Evolutionary conservation across 1,140 invertebrate genomes (phyloP).

Genomic region (Trichonephila clavata): DNA sequence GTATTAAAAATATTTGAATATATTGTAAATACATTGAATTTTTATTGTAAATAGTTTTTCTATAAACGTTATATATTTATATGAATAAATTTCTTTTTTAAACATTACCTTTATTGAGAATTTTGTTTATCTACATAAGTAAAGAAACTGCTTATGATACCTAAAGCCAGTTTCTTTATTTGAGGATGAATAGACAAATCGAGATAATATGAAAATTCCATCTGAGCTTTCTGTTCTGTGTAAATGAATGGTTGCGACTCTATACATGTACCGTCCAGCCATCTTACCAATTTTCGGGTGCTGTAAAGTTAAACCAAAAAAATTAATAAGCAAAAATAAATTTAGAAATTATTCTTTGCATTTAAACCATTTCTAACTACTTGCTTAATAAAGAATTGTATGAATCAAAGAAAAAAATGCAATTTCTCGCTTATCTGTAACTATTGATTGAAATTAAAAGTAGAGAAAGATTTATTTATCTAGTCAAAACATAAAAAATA

Average conservation of each 20-base stretch:
- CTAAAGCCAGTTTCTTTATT: constrained; percentile 36
- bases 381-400: too few species aligned
- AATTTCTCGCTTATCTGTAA: too few species aligned
- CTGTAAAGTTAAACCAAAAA: neutral
- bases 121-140: constrained; percentile 32
- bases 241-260: constrained; percentile 38
- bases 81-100: neutral
- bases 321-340: too few species aligned
- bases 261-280: constrained; percentile 60
- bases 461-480: too few species aligned
- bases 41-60: neutral
- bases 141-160: constrained; percentile 28
- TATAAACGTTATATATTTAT: neutral
- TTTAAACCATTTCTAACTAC: too few species aligned
- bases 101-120: neutral
- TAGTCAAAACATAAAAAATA: too few species aligned
- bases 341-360: too few species aligned
- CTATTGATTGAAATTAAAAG: too few species aligned
- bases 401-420: too few species aligned
- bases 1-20: neutral
- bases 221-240: neutral
- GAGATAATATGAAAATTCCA: constrained; percentile 62
- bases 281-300: constrained; percentile 45
- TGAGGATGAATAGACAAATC: constrained; percentile 54
- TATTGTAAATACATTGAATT: neutral